Evolutionary conservation across 2,888 invertebrate genomes (phyloP), one percentile per base, ranked within the genome.

Genomic region (Archips xylosteana): DNA sequence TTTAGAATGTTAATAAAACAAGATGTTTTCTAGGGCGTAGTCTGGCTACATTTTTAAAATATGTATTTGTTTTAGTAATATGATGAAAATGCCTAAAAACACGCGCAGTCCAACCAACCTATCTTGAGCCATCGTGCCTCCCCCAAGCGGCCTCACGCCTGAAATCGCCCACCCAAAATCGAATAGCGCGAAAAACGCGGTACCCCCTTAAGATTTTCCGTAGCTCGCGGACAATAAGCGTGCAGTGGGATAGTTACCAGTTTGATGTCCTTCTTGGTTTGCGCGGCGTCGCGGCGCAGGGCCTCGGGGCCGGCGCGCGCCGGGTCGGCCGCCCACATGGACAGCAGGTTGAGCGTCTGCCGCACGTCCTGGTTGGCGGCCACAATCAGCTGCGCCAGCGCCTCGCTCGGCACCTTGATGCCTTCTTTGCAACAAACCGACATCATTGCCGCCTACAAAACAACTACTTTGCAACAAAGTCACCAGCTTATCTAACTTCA

Each of bases 311-410:
- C 92, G 36, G 95, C 78, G 1, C 15, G 89, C 85, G 65, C 95
- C 95, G 1, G 95, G 92, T 63, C 94, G 0, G 96, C 96, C 10
- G 96, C 96, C 94, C 97, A 96, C 94, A 99, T 92, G 0, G 98
- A 97, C 73, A 99, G 94, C 85, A 98, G 96, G 89, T 99, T 99
- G 64, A 99, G 95, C 1, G 98, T 97, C 94, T 99, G 99, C 1
- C 99, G 95, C 76, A 99, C 96, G 88, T 99, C 99, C 83, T 98
- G 97, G 83, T 98, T 98, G 12, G 99, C 97, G 0, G 98, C 97
- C 10, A 95, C 92, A 74, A 99, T 98, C 68, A 99, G 95, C 87
- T 98, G 97, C 69, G 96, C 95, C 23, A 99, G 84, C 69, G 96
- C 96, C n/a, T 97, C 96, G 0, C 96, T 95, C 0, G 96, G 92